Evolutionary conservation across 2,113 vertebrate genomes (phyloP).

Genomic region (Polyodon spathula): DNA sequence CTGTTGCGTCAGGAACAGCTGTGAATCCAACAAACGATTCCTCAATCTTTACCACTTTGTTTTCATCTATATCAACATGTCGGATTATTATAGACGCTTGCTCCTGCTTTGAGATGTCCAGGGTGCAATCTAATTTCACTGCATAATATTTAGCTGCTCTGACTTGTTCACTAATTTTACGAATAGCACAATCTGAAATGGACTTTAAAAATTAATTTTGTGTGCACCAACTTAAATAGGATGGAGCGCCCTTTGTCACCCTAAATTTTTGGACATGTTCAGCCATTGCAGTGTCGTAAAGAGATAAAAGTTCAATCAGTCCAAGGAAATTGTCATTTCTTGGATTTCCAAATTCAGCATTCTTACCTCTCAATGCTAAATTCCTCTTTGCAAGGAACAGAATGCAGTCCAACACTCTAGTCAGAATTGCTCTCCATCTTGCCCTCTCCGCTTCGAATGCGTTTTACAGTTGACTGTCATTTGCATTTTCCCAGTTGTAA

Average conservation of each 20-base stretch:
- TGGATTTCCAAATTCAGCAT: conserved; percentile 7
- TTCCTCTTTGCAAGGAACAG: conserved; percentile 13
- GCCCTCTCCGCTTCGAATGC: conserved; percentile 10
- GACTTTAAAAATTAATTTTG: conserved; percentile 16
- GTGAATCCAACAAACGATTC: conserved; percentile 17
- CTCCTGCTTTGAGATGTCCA: conserved; percentile 16
- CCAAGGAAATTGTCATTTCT: conserved; percentile 12
- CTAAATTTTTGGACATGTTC: not conserved
- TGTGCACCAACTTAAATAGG: conserved; percentile 10
- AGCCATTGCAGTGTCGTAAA: too few relatives aligned
- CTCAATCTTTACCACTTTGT: not conserved
- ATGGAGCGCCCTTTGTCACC: conserved; percentile 7
- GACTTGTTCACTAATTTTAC: conserved; percentile 5
- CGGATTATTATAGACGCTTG: conserved; percentile 10
- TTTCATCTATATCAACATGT: conserved; percentile 12
- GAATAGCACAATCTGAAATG: conserved; percentile 3
- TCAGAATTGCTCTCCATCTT: conserved; percentile 12
- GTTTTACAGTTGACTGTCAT: conserved; percentile 15
- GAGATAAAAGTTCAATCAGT: too few relatives aligned
- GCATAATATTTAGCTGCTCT: conserved; percentile 11
- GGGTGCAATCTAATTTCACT: conserved; percentile 13
- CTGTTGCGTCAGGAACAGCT: conserved; percentile 13
- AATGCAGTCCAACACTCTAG: conserved; percentile 12
- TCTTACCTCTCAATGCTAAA: conserved; percentile 18
- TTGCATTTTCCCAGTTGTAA: conserved; percentile 8